phyloP scores from a whole-genome alignment of 2,797 vertebrate genomes.

The Crenichthys baileyi region DNA sequence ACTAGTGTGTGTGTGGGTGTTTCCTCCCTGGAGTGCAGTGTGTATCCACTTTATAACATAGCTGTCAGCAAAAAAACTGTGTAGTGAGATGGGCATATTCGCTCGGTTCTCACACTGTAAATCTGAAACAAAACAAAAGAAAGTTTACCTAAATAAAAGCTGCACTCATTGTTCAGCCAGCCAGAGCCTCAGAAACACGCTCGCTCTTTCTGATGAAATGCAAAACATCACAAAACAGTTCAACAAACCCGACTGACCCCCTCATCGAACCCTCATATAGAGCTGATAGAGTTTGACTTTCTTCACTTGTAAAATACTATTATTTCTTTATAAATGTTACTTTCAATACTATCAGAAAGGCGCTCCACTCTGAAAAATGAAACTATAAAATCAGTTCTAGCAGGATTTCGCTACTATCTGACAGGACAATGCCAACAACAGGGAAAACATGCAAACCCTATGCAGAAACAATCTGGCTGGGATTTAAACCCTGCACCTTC shows the following conservation, averaged over 20 bases:
- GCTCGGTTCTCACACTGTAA: slow-evolving; percentile 50
- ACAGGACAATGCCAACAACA: neutral
- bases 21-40: slow-evolving; percentile 59
- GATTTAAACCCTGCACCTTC: neutral
- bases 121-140: neutral
- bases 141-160: neutral
- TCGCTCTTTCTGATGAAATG: neutral
- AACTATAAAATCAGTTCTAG: neutral
- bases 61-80: slow-evolving; percentile 59
- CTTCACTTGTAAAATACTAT: neutral
- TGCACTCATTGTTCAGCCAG: slow-evolving; percentile 5
- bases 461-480: neutral
- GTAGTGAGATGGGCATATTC: slow-evolving; percentile 40
- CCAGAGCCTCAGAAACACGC: neutral
- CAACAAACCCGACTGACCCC: neutral
- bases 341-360: neutral
- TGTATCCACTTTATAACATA: slow-evolving; percentile 64
- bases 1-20: slow-evolving; percentile 39
- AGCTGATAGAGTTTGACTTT: neutral
- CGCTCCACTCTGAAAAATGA: too few relatives aligned
- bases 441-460: neutral
- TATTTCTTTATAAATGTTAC: neutral
- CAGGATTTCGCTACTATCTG: neutral
- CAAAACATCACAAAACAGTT: neutral
- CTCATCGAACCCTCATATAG: neutral